Conservation (phyloP, 2,797 vertebrate genomes). For the Lates japonicus region DNA sequence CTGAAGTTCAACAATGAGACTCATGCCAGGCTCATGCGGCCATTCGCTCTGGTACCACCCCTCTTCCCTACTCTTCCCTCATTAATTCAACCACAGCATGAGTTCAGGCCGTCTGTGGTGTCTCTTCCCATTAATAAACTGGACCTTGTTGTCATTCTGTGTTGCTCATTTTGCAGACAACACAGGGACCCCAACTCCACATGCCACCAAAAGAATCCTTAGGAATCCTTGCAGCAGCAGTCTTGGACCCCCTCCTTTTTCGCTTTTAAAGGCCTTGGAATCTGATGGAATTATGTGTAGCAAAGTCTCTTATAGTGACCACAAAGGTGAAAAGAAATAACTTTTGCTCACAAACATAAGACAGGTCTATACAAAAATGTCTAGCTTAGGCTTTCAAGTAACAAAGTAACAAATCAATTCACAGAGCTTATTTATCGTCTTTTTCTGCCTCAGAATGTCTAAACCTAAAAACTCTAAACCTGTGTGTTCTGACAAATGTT, state of each 20-base stretch:
- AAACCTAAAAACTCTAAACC: not conserved
- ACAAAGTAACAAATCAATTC: not conserved
- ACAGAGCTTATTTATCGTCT: not conserved
- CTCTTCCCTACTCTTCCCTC: not conserved
- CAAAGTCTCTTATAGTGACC: not conserved
- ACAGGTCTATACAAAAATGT: not conserved
- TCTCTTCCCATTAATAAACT: not conserved
- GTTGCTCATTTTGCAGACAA: not conserved
- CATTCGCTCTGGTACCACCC: not conserved
- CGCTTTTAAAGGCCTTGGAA: not conserved
- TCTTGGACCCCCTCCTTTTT: not conserved
- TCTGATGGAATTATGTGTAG: not conserved
- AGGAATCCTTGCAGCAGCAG: not conserved
- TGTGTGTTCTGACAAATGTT: slow-evolving; percentile 5
- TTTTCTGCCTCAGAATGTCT: not conserved
- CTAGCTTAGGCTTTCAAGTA: not conserved
- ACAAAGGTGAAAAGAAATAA: not conserved
- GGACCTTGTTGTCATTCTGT: not conserved
- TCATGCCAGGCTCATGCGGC: not conserved
- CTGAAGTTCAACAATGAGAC: slow-evolving; percentile 19
- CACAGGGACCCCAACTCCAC: not conserved
- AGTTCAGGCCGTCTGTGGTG: not conserved
- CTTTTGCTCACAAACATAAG: not conserved
- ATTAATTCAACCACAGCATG: not conserved
- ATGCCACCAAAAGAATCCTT: not conserved